Percentiles rank a stretch among this genome's conserved stretches.
These are phyloP conservation scores for Pantala flavescens DNA, from an alignment of 1,140 invertebrate species.

Conservation along the genomic window DNA sequence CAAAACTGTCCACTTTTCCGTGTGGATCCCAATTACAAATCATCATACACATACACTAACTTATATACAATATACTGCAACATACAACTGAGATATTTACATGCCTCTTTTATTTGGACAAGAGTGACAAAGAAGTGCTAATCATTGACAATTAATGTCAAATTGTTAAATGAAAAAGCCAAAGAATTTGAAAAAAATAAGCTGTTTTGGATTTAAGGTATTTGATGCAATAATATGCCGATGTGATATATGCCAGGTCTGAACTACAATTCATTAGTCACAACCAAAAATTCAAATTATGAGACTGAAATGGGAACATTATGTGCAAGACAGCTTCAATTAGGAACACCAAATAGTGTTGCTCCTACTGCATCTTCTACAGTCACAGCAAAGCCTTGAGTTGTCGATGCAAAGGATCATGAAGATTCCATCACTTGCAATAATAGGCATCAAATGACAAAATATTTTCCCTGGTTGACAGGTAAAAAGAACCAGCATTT, in stretches of 20 bases:
- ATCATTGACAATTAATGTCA: too few species aligned
- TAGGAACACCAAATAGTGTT: not conserved
- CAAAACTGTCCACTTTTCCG: not conserved
- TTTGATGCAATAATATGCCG: not conserved
- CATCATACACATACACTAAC: not conserved
- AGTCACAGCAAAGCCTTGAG: not conserved
- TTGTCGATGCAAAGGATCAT: not conserved
- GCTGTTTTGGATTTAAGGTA: not conserved
- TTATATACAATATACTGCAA: not conserved
- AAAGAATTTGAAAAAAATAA: too few species aligned
- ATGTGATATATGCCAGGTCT: not conserved
- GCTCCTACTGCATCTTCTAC: not conserved
- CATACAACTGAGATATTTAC: not conserved
- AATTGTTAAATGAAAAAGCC: too few species aligned
- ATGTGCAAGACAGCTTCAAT: slow-evolving; percentile 1
- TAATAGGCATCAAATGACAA: not conserved
- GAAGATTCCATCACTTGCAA: not conserved
- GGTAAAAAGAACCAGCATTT: not conserved
- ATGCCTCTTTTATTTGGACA: not conserved
- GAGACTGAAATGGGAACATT: not conserved
- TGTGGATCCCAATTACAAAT: not conserved
- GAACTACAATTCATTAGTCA: not conserved
- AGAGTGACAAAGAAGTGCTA: not conserved
- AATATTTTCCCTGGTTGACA: not conserved
- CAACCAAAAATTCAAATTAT: not conserved